A percentile compares a stretch with the other conserved stretches of the same genome.
phyloP scores from a whole-genome alignment of 2,797 vertebrate species.

The Gymnothorax javanicus region DNA sequence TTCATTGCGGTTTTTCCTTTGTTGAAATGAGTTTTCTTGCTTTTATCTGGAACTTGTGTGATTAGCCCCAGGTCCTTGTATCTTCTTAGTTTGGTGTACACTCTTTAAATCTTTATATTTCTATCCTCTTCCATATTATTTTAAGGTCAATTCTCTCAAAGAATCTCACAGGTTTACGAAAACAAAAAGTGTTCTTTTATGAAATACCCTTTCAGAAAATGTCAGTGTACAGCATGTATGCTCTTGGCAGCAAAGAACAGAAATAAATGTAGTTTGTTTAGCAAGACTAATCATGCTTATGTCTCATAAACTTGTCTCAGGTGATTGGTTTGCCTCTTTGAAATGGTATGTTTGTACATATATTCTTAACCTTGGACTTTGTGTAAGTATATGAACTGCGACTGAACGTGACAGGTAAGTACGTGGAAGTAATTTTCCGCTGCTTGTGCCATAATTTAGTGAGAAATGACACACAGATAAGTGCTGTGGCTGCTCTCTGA shows the following conservation, averaged over 20 bases:
- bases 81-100: not conserved
- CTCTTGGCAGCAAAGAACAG: not conserved
- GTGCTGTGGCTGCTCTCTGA: not conserved
- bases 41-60: not conserved
- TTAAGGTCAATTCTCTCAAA: not conserved
- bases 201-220: not conserved
- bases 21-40: not conserved
- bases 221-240: not conserved
- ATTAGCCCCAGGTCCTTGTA: not conserved
- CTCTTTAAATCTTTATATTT: not conserved
- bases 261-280: not conserved
- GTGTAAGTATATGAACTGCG: not conserved
- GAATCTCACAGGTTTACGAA: not conserved
- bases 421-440: constrained; percentile 1
- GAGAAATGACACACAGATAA: not conserved
- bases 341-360: not conserved
- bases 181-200: not conserved
- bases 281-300: not conserved
- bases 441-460: constrained; percentile 8
- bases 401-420: not conserved
- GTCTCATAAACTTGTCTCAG: not conserved
- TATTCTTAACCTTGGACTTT: not conserved
- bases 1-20: not conserved
- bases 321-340: not conserved
- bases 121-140: not conserved